These are phyloP conservation scores for Oreortyx pictus DNA, from an alignment of 2,797 vertebrate species.

Conservation along the genomic window DNA sequence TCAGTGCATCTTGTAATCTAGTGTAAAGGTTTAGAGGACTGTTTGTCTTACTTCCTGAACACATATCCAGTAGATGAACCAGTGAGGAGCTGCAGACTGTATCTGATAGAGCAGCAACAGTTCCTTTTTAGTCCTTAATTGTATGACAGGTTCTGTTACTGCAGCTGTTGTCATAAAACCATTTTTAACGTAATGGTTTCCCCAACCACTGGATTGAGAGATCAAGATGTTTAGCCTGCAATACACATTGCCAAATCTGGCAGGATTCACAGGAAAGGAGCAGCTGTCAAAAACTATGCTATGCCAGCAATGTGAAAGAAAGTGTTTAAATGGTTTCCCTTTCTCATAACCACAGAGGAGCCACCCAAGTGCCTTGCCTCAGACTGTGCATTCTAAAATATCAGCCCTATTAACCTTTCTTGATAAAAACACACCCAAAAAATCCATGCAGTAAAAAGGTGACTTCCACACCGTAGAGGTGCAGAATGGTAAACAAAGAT, in stretches of 20 bases:
- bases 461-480: background rate
- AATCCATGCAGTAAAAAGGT: background rate
- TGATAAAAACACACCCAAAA: background rate
- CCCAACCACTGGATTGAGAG: background rate
- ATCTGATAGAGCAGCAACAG: background rate
- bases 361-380: background rate
- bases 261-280: background rate
- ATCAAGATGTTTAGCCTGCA: background rate
- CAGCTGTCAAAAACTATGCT: background rate
- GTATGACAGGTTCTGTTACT: background rate
- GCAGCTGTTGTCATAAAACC: background rate
- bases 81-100: background rate
- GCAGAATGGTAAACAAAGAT: conserved; percentile 29
- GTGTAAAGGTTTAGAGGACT: background rate
- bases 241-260: background rate
- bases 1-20: background rate
- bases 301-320: background rate
- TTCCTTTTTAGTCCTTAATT: fast-evolving
- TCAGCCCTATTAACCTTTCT: background rate
- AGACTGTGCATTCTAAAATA: background rate
- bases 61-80: background rate
- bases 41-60: background rate
- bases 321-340: background rate
- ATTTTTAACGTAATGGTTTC: background rate
- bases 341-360: background rate